Conservation (phyloP, 1,140 invertebrate species). For the Drosophila takahashii region DNA sequence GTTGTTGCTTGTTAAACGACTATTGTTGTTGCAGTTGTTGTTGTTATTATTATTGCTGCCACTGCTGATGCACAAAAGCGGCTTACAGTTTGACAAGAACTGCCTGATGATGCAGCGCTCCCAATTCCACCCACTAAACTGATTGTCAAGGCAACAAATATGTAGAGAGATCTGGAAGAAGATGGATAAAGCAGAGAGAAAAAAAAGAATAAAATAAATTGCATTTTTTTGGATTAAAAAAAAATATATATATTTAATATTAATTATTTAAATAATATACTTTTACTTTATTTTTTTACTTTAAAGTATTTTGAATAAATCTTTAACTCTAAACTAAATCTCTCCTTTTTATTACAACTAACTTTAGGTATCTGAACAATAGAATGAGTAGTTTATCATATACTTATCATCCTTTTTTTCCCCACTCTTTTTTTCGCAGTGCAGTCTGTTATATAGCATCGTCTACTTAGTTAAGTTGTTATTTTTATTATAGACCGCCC, state of each 20-base stretch:
- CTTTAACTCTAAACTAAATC: too few relatives aligned
- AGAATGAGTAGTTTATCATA: too few relatives aligned
- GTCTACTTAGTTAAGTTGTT: slow-evolving; percentile 78
- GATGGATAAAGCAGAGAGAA: neutral
- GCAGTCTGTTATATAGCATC: slow-evolving; percentile 20
- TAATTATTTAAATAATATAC: neutral
- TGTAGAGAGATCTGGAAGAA: neutral
- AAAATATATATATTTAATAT: neutral
- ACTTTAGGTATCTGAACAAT: too few relatives aligned
- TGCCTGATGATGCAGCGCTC: slow-evolving; percentile 25
- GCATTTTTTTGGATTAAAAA: neutral
- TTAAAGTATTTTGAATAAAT: too few relatives aligned
- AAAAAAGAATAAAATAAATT: neutral
- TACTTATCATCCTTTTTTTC: neutral
- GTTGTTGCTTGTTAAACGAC: slow-evolving; percentile 8
- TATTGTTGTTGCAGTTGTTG: slow-evolving; percentile 16
- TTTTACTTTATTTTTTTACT: too few relatives aligned
- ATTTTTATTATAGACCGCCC: slow-evolving; percentile 70
- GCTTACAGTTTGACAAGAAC: slow-evolving; percentile 70
- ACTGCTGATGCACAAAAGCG: slow-evolving; percentile 58
- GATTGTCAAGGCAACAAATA: slow-evolving; percentile 63
- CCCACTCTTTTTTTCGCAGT: neutral
- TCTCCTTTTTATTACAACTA: too few relatives aligned
- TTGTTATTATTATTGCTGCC: slow-evolving; percentile 17
- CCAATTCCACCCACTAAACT: slow-evolving; percentile 15